Evolutionary conservation across 2,888 invertebrate species (phyloP), one percentile per base, ranked within the genome.

Genomic region (Leptogaster cylindrica): DNA sequence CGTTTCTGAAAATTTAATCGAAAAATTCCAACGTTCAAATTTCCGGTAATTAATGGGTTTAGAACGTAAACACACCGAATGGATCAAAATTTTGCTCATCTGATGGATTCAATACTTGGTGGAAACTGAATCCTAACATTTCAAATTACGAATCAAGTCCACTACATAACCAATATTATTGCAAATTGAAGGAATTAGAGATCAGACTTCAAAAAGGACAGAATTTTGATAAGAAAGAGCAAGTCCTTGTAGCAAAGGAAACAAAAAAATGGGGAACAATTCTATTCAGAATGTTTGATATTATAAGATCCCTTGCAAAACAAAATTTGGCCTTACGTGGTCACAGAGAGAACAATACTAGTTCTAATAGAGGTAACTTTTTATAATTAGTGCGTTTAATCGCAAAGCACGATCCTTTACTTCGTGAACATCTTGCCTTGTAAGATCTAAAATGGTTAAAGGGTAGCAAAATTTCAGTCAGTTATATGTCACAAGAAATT

Each of bases 381-480:
- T 36, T 36, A 36, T 10, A 36, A 3, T 12, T 4, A 12, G 36
- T 36, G 36, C 3, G 12, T 36, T 12, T 36, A 36, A 10, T 36
- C n/a, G 36, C 36, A 36, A 36, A 36, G 36, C 3, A 36, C n/a
- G 36, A 36, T 8, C 36, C n/a, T 36, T 10, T 36, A n/a, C 10
- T 7, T 12, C 36, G 36, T n/a, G 36, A 36, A 36, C 36, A 36
- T 36, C 12, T 36, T 3, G 36, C n/a, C n/a, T n/a, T n/a, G 50
- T 52, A 65, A 65, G 65, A 65, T 52, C 50, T n/a, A 65, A 65
- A 65, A 52, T 65, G 27, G n/a, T n/a, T n/a, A n/a, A n/a, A n/a
- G n/a, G 51, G 65, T 65, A 31, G 48, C 44, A 44, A 44, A 44
- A 44, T 44, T 36, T 36, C 36, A 36, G 12, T 36, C 36, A 36